Evolutionary conservation across 2,888 invertebrate species (phyloP).

Genomic region (Synanthedon vespiformis): DNA sequence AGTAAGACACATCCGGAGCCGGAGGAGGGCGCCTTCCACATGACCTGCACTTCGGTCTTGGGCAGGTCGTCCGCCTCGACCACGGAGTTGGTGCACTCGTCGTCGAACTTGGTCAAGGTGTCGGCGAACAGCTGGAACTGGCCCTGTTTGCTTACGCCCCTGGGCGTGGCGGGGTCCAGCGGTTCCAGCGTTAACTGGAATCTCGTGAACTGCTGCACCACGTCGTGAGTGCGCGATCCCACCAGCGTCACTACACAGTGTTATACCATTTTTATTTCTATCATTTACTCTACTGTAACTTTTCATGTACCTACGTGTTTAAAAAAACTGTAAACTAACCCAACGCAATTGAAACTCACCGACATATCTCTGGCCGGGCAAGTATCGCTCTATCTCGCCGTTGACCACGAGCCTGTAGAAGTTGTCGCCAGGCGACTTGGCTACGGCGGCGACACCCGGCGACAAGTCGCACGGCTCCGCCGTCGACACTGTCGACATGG

Average conservation of each 20-base stretch:
- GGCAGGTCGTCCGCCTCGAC: constrained; percentile 82
- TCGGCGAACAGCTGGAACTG: constrained; percentile 69
- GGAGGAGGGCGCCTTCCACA: constrained; percentile 90
- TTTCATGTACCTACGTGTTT: too few relatives aligned
- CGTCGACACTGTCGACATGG: constrained; percentile 5
- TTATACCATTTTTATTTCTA: too few relatives aligned
- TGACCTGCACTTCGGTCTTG: constrained; percentile 86
- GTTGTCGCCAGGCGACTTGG: constrained; percentile 84
- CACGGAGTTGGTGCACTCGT: constrained; percentile 87
- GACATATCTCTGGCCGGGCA: constrained; percentile 86
- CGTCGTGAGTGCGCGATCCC: constrained; percentile 74
- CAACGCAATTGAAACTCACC: constrained; percentile 48
- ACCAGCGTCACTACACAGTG: constrained; percentile 71
- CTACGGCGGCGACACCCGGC: constrained; percentile 26
- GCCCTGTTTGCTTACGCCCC: constrained; percentile 40
- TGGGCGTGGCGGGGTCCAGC: constrained; percentile 48
- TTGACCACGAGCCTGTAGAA: constrained; percentile 85
- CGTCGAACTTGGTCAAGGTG: constrained; percentile 77
- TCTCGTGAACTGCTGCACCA: constrained; percentile 81
- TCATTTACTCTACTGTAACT: too few relatives aligned
- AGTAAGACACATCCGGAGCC: constrained; percentile 90
- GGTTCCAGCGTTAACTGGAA: constrained; percentile 84
- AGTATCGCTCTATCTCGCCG: constrained; percentile 84
- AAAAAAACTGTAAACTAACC: too few relatives aligned
- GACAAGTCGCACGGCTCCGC: constrained; percentile 47